These are phyloP conservation scores for Paguma larvata DNA, from an alignment of 2,797 vertebrate species.

Conservation along the genomic window DNA sequence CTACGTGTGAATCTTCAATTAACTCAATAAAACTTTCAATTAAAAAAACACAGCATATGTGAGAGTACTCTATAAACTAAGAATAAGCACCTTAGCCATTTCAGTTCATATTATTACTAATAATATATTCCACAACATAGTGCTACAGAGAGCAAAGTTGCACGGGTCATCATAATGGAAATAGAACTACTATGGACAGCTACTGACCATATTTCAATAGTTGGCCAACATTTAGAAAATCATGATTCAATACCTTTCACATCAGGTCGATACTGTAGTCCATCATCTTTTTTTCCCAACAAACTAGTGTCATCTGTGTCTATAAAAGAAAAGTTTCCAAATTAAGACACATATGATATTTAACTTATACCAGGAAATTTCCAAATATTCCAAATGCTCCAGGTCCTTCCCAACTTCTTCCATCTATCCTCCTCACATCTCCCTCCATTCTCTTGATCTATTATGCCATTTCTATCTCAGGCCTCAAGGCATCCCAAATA, in stretches of 20 bases:
- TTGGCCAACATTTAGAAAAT: constrained; percentile 50
- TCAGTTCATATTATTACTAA: constrained; percentile 23
- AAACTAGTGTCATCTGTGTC: constrained; percentile 92
- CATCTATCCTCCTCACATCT: background rate
- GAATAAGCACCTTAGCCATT: background rate
- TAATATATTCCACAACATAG: background rate
- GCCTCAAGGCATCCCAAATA: background rate
- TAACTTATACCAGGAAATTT: background rate
- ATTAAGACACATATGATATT: constrained; percentile 60
- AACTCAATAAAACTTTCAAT: constrained; percentile 27
- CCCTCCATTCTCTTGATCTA: background rate
- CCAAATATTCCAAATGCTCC: background rate
- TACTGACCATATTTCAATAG: background rate
- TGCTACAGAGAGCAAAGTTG: background rate
- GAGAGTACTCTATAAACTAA: background rate
- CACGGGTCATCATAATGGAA: background rate
- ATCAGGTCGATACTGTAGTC: constrained; percentile 93
- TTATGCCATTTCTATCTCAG: background rate
- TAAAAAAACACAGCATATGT: background rate
- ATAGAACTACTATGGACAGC: background rate
- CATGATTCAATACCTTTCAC: constrained; percentile 90
- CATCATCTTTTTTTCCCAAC: constrained; percentile 95
- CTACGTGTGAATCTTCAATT: background rate
- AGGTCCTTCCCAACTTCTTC: background rate
- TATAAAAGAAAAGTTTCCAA: constrained; percentile 77